Base-by-base conservation (phyloP, 2,797 vertebrate genomes). In the Tadarida brasiliensis region DNA sequence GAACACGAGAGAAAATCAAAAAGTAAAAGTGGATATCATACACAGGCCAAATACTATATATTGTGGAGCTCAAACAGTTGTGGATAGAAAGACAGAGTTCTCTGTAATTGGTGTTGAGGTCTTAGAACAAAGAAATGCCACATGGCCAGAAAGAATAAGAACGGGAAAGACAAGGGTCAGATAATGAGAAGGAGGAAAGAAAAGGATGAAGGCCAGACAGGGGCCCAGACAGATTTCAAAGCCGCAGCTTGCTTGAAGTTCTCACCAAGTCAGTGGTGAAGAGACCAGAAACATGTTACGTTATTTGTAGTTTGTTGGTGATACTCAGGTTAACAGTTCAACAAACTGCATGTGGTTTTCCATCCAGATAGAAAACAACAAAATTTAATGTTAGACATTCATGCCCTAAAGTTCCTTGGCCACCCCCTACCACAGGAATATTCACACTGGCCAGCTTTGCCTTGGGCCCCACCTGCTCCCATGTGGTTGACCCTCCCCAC, bases 371-470 rank as follows among this genome's bases (percentile, higher is more conserved):
- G 80, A 93, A 73, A 85, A 49, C 28, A 89, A 81, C 56, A 87
- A 47, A 77, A 81, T 35, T 94, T 95, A 91, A 87, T 87, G 68
- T 54, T 78, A 90, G 87, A 82, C 15, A 49, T 76, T 70, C 33
- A 10, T 51, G 33, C 63, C 70, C 54, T 74, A 3, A 67, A 44
- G 67, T 70, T 77, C 28, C 44, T 90, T 74, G 90, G 78, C 61
- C 56, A 78, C 49, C 24, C 24, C n/a, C 56, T 12, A 35, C 12
- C 70, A 16, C 0, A 59, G n/a, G 65, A n/a, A 91, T 39, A 56
- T 73, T 19, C 5, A 15, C 20, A 2, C 44, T 11, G 70, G 59
- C 59, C 68, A 30, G 2, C 0, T 22, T 51, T 39, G 33, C 57
- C 35, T 61, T n/a, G 8, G 11, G 16, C 19, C 22, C 70, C 68